A percentile compares a stretch with the other conserved stretches of the same genome.
Evolutionary conservation across 2,888 invertebrate genomes (phyloP).

Genomic region (Megalurothrips usitatus): DNA sequence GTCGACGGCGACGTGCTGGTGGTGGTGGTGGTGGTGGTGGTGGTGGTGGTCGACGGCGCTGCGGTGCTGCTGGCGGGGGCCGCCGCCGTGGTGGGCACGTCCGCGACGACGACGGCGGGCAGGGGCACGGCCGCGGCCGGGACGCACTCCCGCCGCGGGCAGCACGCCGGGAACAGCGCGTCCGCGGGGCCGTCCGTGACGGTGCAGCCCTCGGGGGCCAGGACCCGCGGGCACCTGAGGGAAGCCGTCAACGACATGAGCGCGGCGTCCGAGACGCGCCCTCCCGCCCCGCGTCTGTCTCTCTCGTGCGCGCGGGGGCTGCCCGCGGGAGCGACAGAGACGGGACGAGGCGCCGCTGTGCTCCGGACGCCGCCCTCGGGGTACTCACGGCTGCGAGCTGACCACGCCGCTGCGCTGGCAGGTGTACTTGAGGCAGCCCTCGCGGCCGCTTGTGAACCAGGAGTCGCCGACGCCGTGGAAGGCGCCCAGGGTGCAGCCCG

Average conservation of each 20-base stretch:
- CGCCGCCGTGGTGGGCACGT: not conserved
- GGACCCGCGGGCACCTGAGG: not conserved
- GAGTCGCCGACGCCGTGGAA: conserved; percentile 12
- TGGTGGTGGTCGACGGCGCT: not conserved
- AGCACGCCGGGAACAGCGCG: not conserved
- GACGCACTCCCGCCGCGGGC: conserved; percentile 13
- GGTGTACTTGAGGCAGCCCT: conserved; percentile 19
- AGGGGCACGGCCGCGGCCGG: not conserved
- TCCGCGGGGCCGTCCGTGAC: not conserved
- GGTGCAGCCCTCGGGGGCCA: not conserved
- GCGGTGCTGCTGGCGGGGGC: not conserved
- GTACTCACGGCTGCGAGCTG: conserved; percentile 22
- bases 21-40: not conserved
- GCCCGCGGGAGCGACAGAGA: too few species aligned
- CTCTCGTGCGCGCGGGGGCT: not conserved
- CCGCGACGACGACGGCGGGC: not conserved
- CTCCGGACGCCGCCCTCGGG: too few species aligned
- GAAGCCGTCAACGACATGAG: not conserved
- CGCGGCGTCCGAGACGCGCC: not conserved
- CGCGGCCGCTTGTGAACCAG: not conserved
- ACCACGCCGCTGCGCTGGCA: not conserved
- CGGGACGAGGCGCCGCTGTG: too few species aligned
- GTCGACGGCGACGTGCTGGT: not conserved
- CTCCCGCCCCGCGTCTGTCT: not conserved
- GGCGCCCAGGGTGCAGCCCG: not conserved